Base-by-base conservation (phyloP, 1,140 invertebrate species). In the Ceratosolen fusciceps region DNA sequence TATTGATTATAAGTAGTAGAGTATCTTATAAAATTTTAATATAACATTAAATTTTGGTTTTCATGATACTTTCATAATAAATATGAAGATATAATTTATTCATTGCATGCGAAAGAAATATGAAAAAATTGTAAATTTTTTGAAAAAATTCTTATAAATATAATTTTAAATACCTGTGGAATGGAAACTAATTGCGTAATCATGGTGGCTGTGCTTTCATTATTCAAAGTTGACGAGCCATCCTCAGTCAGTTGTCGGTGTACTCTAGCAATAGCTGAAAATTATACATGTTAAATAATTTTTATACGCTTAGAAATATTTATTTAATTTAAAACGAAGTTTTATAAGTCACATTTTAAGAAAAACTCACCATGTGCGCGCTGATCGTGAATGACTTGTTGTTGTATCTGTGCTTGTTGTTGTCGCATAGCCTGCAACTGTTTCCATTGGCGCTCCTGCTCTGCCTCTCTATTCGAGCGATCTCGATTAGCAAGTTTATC, bases 381-480 rank as follows among this genome's bases (percentile, higher is more conserved):
- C 83, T 95, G 94, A 83, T 95, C 94, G 77, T 95, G 94, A 83
- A 95, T 93, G 82, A 94, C 93, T 89, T 95, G 93, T 85, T 96
- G 95, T 79, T 96, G 95, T 81, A 96, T 93, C 86, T 96, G 95
- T 24, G 93, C 92, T 86, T 96, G 95, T 83, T 95, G 94, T 85
- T 96, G 95, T 29, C 95, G 91, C 78, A 94, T 86, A 31, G 95
- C 94, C 89, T 96, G 95, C 80, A 96, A 88, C 82, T 96, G 95
- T 88, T 97, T 97, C 96, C 96, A 97, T 82, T 95, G 93, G 21
- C 95, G 91, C 89, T 96, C 95, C 84, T 96, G 95, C 88, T 96
- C 96, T 54, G 94, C 94, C 90, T 96, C 96, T 84, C 93, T 92
- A 54, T 92, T 93, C 19, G 92, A 91, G 86, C 93, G 94, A 84